Conservation (phyloP, 2,113 vertebrate species). For the Hucho hucho region DNA sequence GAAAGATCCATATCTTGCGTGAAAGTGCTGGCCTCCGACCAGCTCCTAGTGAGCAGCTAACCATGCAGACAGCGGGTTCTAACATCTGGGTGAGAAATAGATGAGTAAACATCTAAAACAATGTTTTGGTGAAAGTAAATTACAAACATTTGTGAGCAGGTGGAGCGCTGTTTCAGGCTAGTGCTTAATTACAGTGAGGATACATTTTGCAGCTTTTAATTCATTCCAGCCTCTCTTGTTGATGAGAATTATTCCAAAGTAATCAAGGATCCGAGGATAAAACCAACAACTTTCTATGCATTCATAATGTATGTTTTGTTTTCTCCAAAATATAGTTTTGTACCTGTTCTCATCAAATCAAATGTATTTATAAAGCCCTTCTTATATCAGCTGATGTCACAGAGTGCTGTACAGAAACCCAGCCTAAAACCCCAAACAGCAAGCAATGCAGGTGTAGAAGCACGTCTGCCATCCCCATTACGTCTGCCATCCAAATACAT, state of each 20-base stretch:
- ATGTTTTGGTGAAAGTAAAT: neutral
- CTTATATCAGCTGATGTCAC: too few relatives aligned
- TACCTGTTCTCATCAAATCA: too few relatives aligned
- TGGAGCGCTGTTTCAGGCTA: constrained; percentile 29
- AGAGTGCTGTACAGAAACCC: too few relatives aligned
- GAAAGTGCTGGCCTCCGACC: neutral
- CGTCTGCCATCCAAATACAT: too few relatives aligned
- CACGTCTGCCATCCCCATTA: too few relatives aligned
- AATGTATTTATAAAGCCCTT: too few relatives aligned
- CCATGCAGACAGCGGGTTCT: neutral
- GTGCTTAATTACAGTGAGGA: constrained; percentile 17
- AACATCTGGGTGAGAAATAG: neutral
- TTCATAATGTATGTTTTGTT: neutral
- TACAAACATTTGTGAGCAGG: constrained; percentile 11
- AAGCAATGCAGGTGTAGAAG: too few relatives aligned
- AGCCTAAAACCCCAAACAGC: too few relatives aligned
- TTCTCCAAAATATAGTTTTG: too few relatives aligned
- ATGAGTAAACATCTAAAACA: neutral
- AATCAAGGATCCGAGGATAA: constrained; percentile 24
- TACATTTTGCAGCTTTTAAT: constrained; percentile 26
- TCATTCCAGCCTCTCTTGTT: constrained; percentile 9
- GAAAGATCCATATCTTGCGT: too few relatives aligned
- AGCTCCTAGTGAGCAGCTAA: neutral
- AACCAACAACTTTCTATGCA: neutral
- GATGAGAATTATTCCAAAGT: constrained; percentile 25